phyloP scores from a whole-genome alignment of 2,113 vertebrate genomes.

The Neolamprologus cancellatus region DNA sequence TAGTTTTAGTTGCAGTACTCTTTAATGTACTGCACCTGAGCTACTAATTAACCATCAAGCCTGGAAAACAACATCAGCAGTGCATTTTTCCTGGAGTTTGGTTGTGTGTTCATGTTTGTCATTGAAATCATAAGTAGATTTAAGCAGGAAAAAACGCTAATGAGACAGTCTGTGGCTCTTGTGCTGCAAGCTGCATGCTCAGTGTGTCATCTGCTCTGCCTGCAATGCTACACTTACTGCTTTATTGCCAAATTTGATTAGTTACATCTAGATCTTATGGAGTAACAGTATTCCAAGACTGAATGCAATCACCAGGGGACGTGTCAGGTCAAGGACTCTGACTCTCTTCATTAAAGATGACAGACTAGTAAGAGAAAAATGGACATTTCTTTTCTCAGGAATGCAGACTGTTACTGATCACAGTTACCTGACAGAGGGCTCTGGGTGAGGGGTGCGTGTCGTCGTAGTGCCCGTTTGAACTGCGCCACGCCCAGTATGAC shows the following conservation, averaged over 20 bases:
- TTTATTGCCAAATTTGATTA: not conserved
- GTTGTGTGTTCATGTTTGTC: not conserved
- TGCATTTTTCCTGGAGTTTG: not conserved
- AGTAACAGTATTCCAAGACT: not conserved
- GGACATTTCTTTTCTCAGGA: not conserved
- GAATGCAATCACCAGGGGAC: not conserved
- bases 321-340: not conserved
- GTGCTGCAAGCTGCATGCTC: not conserved
- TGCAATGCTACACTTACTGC: not conserved
- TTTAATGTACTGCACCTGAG: not conserved
- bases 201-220: not conserved
- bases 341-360: not conserved
- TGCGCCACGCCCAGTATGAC: slow-evolving; percentile 89
- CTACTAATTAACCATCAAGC: not conserved
- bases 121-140: not conserved
- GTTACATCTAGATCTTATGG: not conserved
- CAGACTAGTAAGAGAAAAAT: not conserved
- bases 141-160: not conserved
- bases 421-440: slow-evolving; percentile 78
- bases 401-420: not conserved
- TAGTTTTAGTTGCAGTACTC: not conserved
- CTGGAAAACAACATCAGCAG: not conserved
- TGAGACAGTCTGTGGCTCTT: not conserved
- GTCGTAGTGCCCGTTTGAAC: slow-evolving; percentile 86
- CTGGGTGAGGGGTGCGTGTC: slow-evolving; percentile 69